Evolutionary conservation across 2,888 invertebrate genomes (phyloP), one percentile per base, ranked within the genome.

Genomic region (Seira ritae): DNA sequence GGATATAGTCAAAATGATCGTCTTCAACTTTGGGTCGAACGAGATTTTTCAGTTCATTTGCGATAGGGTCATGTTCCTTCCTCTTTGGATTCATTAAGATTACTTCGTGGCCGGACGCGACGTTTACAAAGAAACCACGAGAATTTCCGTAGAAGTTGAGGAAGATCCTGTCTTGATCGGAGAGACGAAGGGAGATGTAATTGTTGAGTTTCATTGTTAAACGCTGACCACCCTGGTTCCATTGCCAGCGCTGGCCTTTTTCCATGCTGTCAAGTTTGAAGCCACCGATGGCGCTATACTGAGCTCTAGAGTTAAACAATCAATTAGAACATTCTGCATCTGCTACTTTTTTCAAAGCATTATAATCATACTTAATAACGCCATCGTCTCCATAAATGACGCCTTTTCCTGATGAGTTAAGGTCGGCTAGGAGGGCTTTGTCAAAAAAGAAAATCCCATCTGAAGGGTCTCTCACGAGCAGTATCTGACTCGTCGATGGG

Each of bases 181-280:
- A 76, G 6, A 86, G 65, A 31, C 77, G 55, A 0, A 86, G 19
- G 3, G 77, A 76, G 65, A 86, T 69, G 68, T 77, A 86, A 31
- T 79, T 75, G 31, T 86, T 86, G 10, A 86, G 72, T 70, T 86
- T 86, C 19, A 86, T 1, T n/a, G 78, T 76, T 22, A 86, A 65
- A 50, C 82, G 50, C 19, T 82, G 81, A 8, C 86, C 86, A 12
- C 86, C 86, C 15, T 68, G 31, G 42, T 86, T 80, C 86, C 86
- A 86, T 3, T 75, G 70, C 86, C 86, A 86, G 15, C 82, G 67
- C 17, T 67, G 73, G 3, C 50, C 69, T 1, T 70, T 78, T 10
- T 74, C 75, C 1, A 70, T 15, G 1, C 71, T 66, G 15, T 80
- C 84, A 20, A 75, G 50, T 50, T 71, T 50, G 37, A 75, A 85